Conservation (phyloP, 2,113 vertebrate genomes). For the Cheirogaleus medius region DNA sequence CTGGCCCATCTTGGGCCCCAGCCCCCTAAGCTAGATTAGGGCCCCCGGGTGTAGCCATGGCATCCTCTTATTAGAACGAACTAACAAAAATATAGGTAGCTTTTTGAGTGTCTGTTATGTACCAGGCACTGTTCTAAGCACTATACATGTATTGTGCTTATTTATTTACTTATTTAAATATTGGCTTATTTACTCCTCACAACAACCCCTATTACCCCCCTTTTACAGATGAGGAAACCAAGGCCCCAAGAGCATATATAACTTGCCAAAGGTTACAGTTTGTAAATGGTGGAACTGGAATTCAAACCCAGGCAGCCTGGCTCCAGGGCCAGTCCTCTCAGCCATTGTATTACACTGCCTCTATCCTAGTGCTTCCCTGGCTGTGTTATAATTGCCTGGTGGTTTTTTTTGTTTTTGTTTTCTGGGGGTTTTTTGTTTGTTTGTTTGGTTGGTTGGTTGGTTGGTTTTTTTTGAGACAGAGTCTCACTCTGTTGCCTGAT, state of each 20-base stretch:
- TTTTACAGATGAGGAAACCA: not conserved
- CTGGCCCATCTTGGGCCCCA: not conserved
- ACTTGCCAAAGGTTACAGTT: not conserved
- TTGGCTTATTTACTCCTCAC: not conserved
- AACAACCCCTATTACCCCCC: not conserved
- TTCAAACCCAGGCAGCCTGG: not conserved
- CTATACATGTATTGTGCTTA: fast-evolving
- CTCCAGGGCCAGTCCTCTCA: not conserved
- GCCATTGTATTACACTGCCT: not conserved
- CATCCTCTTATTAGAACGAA: not conserved
- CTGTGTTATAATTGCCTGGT: not conserved
- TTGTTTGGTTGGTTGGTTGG: too few relatives aligned
- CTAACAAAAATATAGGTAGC: not conserved
- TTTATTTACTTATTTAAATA: too few relatives aligned
- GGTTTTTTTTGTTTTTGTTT: too few relatives aligned
- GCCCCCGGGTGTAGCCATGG: too few relatives aligned
- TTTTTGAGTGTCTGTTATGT: fast-evolving
- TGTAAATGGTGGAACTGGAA: not conserved
- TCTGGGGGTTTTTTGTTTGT: too few relatives aligned
- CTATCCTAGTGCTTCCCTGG: not conserved
- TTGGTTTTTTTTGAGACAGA: too few relatives aligned
- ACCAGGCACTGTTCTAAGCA: not conserved
- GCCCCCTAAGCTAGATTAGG: not conserved
- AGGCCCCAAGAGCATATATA: not conserved
- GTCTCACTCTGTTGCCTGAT: too few relatives aligned